phyloP scores from a whole-genome alignment of 2,888 invertebrate species.

The Nezara viridula region DNA sequence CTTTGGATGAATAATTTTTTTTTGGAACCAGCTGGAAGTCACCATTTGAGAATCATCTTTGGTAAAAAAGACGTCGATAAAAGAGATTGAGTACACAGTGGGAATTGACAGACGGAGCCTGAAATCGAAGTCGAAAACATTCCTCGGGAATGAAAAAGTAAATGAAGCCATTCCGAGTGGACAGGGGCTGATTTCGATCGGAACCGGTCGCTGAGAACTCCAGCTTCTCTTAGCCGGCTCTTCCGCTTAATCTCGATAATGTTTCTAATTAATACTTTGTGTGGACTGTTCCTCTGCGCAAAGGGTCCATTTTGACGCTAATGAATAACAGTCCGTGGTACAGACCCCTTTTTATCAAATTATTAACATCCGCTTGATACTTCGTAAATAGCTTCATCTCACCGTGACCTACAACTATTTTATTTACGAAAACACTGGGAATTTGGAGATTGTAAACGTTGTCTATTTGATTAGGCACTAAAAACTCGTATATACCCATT shows the following conservation, averaged over 20 bases:
- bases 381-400: no score
- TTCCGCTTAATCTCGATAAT: neutral
- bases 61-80: neutral
- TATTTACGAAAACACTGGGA: no score
- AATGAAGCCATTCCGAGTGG: neutral
- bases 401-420: no score
- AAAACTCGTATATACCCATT: no score
- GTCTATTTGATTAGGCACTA: no score
- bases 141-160: neutral
- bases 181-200: neutral
- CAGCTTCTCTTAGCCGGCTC: neutral
- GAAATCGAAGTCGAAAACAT: neutral
- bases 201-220: neutral
- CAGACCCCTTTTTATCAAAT: no score
- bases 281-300: neutral
- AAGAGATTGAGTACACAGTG: neutral
- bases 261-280: neutral
- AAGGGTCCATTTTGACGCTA: no score
- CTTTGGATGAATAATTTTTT: no score
- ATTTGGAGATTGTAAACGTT: no score
- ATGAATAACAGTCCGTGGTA: no score
- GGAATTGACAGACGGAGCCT: neutral
- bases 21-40: no score
- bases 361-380: no score
- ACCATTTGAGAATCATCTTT: neutral